Percentiles rank a stretch among this genome's conserved stretches.
Conservation (phyloP, 2,888 invertebrate species). For the Drosophila picticornis region DNA sequence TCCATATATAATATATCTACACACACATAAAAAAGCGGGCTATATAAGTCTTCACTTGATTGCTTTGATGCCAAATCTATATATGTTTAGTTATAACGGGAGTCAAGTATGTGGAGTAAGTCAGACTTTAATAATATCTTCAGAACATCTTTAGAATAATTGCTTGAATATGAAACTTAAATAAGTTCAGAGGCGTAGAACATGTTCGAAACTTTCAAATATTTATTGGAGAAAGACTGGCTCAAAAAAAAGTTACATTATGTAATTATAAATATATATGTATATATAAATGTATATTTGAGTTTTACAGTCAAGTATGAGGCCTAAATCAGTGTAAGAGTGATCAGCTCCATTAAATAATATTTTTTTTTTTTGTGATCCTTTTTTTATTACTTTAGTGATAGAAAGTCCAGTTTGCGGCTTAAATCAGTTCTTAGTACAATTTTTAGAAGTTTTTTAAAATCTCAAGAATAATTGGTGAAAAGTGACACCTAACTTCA, state of each 20-base stretch:
- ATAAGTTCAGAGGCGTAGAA: background rate
- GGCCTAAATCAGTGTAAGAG: background rate
- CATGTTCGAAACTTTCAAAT: background rate
- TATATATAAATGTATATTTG: background rate
- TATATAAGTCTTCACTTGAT: slow-evolving; percentile 1
- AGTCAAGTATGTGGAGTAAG: background rate
- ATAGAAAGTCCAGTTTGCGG: background rate
- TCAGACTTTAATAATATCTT: background rate
- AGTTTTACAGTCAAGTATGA: background rate
- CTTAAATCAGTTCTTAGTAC: background rate
- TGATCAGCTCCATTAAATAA: too few species aligned
- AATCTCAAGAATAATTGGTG: background rate
- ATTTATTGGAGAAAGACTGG: background rate
- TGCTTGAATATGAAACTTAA: background rate
- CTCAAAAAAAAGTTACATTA: too few species aligned
- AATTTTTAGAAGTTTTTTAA: too few species aligned
- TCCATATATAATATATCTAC: slow-evolving; percentile 19
- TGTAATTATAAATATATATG: too few species aligned
- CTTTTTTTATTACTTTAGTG: background rate
- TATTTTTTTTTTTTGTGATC: too few species aligned
- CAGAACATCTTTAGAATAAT: background rate
- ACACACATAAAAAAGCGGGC: background rate
- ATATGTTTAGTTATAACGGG: background rate
- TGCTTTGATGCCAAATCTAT: background rate
- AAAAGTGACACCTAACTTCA: background rate